Conservation (phyloP, 2,113 vertebrate species). For the Nyctereutes procyonoides region DNA sequence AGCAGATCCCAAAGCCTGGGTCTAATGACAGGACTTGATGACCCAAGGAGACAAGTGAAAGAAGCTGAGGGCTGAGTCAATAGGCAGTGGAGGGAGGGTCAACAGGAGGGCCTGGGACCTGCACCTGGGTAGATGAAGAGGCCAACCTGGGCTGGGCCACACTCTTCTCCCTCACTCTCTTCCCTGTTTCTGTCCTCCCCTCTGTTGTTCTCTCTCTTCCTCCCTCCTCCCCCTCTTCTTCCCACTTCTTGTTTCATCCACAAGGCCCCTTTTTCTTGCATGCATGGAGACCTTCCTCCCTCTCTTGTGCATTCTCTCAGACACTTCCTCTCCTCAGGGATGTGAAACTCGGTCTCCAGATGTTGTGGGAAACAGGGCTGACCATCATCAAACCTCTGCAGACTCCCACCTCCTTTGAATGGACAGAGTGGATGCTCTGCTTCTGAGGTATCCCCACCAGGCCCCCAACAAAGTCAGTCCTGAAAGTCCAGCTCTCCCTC, state of each 20-base stretch:
- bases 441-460: background rate
- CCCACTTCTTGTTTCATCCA: background rate
- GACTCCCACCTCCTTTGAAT: background rate
- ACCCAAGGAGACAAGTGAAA: background rate
- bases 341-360: background rate
- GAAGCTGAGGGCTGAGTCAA: background rate
- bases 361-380: background rate
- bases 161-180: background rate
- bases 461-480: background rate
- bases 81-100: fast-evolving
- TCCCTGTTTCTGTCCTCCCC: background rate
- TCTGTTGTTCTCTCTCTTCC: background rate
- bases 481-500: background rate
- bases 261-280: background rate
- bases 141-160: fast-evolving
- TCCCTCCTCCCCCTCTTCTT: background rate
- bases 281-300: background rate
- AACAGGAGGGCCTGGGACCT: fast-evolving
- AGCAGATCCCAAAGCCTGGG: background rate
- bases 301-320: background rate
- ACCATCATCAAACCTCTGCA: background rate
- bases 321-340: background rate
- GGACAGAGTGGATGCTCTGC: background rate
- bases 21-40: background rate
- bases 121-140: background rate